Base-by-base conservation (phyloP, 2,888 invertebrate species). In the Anoplius nigerrimus region DNA sequence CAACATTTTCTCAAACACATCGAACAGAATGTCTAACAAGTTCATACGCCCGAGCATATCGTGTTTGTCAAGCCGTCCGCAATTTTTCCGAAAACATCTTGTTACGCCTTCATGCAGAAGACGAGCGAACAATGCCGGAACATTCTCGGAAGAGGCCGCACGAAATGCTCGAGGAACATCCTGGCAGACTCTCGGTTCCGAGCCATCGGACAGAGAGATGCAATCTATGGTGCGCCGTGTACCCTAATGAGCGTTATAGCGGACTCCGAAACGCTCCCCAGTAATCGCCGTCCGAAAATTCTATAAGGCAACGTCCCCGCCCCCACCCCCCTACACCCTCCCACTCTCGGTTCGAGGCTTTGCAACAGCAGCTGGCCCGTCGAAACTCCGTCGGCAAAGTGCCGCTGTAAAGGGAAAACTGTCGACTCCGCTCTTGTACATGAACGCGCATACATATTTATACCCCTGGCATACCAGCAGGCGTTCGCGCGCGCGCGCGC, bases 271-370 rank as follows among this genome's bases (percentile, higher is more conserved):
- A 62, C 61, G 74, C 68, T 70, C 65, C 8, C 59, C 66, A 52
- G 75, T 78, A 78, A 78, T 76, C 74, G 78, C 57, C 66, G 43
- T 66, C 72, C 63, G 71, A 78, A 78, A 78, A 78, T 78, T 78
- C 74, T 72, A 67, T 67, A 78, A 74, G 74, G 67, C 76, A 70
- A 71, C 62, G 63, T n/a, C n/a, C n/a, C 16, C 58, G 61, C 60
- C 66, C 63, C 76, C 57, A 61, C 64, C 67, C 64, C 13, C 11
- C 11, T 45, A 5, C 62, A 58, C 62, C 48, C 51, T 60, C 62
- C 69, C 48, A n/a, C n/a, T n/a, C n/a, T n/a, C 52, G 48, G 55
- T 65, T 57, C 61, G 68, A 74, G 71, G 74, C 76, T 76, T 78
- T 63, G 67, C 76, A 76, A 74, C 78, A 34, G 34, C 34, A 78